A percentile compares a stretch with the other conserved stretches of the same genome.
Conservation (phyloP, 2,888 invertebrate genomes). For the Adelphocoris suturalis region DNA sequence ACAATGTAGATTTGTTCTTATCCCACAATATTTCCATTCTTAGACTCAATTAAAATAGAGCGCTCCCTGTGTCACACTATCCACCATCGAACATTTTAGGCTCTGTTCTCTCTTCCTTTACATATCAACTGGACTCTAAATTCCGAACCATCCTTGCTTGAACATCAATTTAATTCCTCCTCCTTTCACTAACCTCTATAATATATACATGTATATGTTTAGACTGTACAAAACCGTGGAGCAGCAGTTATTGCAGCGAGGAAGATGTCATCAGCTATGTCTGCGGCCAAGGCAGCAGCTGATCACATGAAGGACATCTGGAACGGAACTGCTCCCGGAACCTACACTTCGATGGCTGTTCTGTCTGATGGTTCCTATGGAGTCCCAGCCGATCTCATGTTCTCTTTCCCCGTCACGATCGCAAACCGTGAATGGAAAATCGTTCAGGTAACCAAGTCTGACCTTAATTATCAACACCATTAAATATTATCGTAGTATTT, state of each 20-base stretch:
- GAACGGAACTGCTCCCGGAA: conserved; percentile 87
- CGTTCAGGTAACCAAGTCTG: conserved; percentile 81
- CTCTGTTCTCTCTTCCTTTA: too few species aligned
- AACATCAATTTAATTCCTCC: too few species aligned
- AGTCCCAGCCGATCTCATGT: conserved; percentile 92
- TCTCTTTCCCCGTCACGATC: conserved; percentile 95
- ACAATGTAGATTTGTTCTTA: too few species aligned
- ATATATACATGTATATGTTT: conserved; percentile 28
- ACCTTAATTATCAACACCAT: too few species aligned
- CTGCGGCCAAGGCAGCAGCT: conserved; percentile 98
- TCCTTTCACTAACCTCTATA: too few species aligned
- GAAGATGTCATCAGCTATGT: conserved; percentile 99
- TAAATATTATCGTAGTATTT: too few species aligned
- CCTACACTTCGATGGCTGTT: conserved; percentile 97
- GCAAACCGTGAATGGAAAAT: conserved; percentile 91
- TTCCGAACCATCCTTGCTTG: too few species aligned
- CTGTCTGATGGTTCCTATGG: conserved; percentile 97
- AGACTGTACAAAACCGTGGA: conserved; percentile 97
- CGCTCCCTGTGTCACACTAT: too few species aligned
- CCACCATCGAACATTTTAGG: too few species aligned
- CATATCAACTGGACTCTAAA: too few species aligned
- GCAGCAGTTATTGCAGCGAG: conserved; percentile 98
- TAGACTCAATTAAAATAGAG: too few species aligned
- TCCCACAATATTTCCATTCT: too few species aligned
- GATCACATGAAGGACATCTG: conserved; percentile 99